Percentiles rank a stretch among this genome's conserved stretches.
These are phyloP conservation scores for Cydia fagiglandana DNA, from an alignment of 1,140 invertebrate species.

Conservation along the genomic window DNA sequence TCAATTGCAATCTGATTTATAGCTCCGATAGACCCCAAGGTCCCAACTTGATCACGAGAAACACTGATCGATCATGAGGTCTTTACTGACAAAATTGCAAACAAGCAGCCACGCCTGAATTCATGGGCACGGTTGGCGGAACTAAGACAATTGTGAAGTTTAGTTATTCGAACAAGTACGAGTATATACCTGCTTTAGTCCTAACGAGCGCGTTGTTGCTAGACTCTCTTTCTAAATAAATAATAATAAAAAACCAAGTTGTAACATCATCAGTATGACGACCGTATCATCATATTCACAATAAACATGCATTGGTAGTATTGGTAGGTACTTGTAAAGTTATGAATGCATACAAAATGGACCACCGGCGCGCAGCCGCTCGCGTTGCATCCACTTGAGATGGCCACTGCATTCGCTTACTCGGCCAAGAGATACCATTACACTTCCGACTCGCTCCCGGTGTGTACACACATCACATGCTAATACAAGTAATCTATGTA, in stretches of 20 bases:
- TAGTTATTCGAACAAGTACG: not conserved
- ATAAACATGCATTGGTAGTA: not conserved
- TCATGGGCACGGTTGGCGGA: not conserved
- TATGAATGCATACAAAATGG: conserved; percentile 7
- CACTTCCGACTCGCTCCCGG: conserved; percentile 8
- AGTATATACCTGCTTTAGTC: too few species aligned
- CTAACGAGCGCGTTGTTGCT: not conserved
- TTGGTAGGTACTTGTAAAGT: not conserved
- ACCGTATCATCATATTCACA: not conserved
- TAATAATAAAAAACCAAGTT: too few species aligned
- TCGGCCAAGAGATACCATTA: conserved; percentile 9
- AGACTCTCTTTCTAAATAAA: too few species aligned
- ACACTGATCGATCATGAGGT: conserved; percentile 13
- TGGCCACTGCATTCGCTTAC: conserved; percentile 12
- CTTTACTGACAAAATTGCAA: not conserved
- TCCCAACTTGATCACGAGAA: conserved; percentile 18
- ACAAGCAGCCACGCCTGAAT: conserved; percentile 9
- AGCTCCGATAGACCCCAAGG: conserved; percentile 23
- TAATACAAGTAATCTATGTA: not conserved
- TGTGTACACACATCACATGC: not conserved
- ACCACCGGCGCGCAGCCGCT: conserved; percentile 13
- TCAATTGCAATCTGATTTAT: conserved; percentile 32
- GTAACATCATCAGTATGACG: not conserved
- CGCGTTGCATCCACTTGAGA: conserved; percentile 11
- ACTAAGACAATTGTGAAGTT: conserved; percentile 30